Evolutionary conservation across 1,140 invertebrate species (phyloP).

Genomic region (Brachionus angularis): DNA sequence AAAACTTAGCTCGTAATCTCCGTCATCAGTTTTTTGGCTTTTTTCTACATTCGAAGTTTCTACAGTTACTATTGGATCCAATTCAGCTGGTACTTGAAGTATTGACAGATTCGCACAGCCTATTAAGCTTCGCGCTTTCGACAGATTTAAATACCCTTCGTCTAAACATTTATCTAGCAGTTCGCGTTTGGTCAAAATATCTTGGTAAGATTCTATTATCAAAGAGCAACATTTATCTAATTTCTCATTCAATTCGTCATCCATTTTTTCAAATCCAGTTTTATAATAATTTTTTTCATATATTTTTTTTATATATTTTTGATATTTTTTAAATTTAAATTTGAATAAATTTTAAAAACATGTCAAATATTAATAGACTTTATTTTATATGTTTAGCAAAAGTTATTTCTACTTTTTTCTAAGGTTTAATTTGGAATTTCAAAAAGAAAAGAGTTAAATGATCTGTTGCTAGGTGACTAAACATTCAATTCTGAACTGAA

Average conservation of each 20-base stretch:
- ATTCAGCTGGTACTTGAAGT: constrained; percentile 29
- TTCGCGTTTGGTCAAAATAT: neutral
- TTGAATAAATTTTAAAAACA: too few species aligned
- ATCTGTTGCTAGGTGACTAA: constrained; percentile 10
- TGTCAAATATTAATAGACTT: too few species aligned
- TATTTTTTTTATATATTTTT: too few species aligned
- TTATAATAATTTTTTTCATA: too few species aligned
- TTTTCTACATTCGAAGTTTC: neutral
- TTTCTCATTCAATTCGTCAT: constrained; percentile 16
- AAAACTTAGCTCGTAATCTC: neutral
- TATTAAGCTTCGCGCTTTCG: constrained; percentile 28
- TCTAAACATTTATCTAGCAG: neutral
- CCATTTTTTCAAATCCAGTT: constrained; percentile 25
- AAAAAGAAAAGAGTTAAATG: neutral
- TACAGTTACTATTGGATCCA: constrained; percentile 3
- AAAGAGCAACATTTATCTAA: constrained; percentile 1
- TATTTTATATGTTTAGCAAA: neutral
- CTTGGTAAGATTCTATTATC: constrained; percentile 23
- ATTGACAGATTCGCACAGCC: constrained; percentile 15
- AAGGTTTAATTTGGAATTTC: constrained; percentile 6
- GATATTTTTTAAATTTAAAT: too few species aligned
- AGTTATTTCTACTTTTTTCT: neutral
- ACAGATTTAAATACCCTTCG: constrained; percentile 35
- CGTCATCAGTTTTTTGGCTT: constrained; percentile 4
- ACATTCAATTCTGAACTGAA: neutral